Base-by-base conservation (phyloP, 1,140 invertebrate species). In the Caenorhabditis remanei region DNA sequence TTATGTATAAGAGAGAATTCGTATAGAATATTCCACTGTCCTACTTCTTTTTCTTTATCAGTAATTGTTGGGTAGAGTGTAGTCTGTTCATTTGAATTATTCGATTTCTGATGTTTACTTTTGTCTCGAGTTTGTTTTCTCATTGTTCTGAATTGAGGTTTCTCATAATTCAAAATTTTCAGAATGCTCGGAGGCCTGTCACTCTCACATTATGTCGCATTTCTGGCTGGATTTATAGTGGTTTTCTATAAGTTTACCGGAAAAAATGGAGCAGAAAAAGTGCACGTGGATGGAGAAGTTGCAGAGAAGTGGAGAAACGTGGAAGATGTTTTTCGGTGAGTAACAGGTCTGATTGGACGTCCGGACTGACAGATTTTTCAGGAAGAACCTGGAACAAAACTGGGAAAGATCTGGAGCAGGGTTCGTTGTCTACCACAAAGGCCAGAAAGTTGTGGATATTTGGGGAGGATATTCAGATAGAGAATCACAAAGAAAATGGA, bases 401-500 rank as follows among this genome's bases (percentile, higher is more conserved):
- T 87, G 85, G 85, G 85, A 87, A 55, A 14, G 85, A 4, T 71
- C 53, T 9, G 85, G 85, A 19, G 85, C 46, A 0, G 71, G 75
- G 13, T 87, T 87, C 32, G 71, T 55, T 5, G 85, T 87, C 19
- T 87, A 83, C 41, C 65, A 87, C 32, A 82, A 87, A 41, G 75
- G 75, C 4, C 46, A 63, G 13, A 56, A 61, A 11, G 87, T 87
- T 0, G 63, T 87, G 21, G 87, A 87, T 75, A 63, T 87, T 32
- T 87, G 87, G 87, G 87, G 87, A 41, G 87, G 87, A 14, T 85
- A 88, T 58, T 19, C 87, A 2, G 87, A 88, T 53, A 55, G 67
- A 53, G 87, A 88, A 55, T 79, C 63, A 3, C 50, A 58, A 65
- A n/a, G 87, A 41, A 55, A 82, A 50, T 88, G 87, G 87, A 58